Conservation (phyloP, 2,113 vertebrate species). For the Ramphastos sulfuratus region DNA sequence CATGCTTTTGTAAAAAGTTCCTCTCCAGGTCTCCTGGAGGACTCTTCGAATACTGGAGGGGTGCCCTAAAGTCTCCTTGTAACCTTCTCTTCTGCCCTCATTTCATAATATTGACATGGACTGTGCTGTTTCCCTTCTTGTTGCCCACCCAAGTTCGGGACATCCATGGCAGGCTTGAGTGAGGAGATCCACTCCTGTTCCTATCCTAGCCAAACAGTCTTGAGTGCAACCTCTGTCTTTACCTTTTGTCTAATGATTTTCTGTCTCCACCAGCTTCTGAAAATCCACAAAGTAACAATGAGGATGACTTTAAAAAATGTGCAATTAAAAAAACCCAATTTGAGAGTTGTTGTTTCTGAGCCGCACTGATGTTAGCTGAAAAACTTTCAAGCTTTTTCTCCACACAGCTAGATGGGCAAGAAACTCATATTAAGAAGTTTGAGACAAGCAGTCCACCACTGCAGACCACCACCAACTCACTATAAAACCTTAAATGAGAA, state of each 20-base stretch:
- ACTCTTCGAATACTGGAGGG: too few relatives aligned
- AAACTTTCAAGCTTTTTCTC: background rate
- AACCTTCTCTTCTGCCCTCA: background rate
- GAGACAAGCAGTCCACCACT: background rate
- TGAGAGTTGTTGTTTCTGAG: background rate
- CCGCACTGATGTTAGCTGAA: background rate
- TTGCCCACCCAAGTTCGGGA: background rate
- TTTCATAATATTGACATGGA: background rate
- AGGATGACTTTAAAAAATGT: background rate
- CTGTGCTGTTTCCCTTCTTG: rapidly evolving
- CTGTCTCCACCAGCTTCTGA: background rate
- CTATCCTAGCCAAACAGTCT: rapidly evolving
- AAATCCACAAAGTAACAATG: background rate
- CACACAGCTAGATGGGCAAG: background rate
- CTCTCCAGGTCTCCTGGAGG: too few relatives aligned
- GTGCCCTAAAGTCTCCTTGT: too few relatives aligned
- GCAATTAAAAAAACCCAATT: background rate
- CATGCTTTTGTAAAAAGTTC: too few relatives aligned
- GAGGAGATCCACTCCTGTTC: background rate
- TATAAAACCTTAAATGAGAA: background rate
- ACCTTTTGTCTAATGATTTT: background rate
- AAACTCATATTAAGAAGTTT: background rate
- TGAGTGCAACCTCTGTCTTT: background rate
- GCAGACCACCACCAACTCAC: background rate
- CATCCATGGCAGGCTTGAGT: background rate